Percentiles rank a stretch among this genome's conserved stretches.
Evolutionary conservation across 2,113 vertebrate species (phyloP).

Genomic region (Speoplatyrhinus poulsoni): DNA sequence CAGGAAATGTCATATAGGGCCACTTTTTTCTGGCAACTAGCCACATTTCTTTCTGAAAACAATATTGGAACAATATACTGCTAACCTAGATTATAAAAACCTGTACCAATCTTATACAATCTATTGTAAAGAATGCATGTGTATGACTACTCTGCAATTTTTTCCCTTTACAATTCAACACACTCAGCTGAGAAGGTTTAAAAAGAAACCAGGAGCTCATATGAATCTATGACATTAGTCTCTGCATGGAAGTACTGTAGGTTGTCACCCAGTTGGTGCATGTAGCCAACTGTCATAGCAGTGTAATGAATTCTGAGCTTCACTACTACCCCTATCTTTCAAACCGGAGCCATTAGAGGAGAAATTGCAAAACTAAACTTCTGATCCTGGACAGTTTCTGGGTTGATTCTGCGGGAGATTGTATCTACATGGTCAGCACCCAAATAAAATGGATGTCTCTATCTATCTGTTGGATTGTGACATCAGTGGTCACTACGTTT

Average conservation of each 20-base stretch:
- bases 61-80: no score
- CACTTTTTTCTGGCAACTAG: no score
- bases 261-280: no score
- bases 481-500: background rate
- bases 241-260: background rate
- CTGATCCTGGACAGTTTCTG: background rate
- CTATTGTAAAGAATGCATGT: no score
- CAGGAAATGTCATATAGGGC: no score
- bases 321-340: background rate
- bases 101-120: no score
- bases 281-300: background rate
- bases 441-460: no score
- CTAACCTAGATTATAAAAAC: no score
- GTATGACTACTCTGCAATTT: no score
- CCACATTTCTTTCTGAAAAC: no score
- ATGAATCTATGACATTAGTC: background rate
- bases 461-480: no score
- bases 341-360: background rate
- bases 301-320: slow-evolving; percentile 7
- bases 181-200: background rate
- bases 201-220: background rate
- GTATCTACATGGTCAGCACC: background rate
- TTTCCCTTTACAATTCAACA: no score
- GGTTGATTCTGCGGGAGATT: background rate
- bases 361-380: background rate